Percentiles rank a stretch among this genome's conserved stretches.
phyloP scores from a whole-genome alignment of 1,140 invertebrate genomes.

The Homarus americanus region DNA sequence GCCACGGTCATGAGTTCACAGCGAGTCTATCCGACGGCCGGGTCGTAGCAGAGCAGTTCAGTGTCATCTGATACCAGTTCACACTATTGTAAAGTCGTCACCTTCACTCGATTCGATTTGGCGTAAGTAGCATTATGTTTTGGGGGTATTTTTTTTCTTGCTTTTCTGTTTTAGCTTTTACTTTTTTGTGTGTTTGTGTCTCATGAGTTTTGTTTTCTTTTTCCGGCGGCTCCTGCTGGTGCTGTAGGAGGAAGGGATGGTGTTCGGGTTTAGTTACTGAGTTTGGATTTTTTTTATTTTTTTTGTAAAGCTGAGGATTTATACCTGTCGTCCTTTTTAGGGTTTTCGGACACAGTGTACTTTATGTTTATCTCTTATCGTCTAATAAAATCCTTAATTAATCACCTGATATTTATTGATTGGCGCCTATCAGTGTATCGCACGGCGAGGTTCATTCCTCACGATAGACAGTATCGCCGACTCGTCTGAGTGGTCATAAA shows the following conservation, averaged over 20 bases:
- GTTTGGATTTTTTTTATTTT: too few relatives aligned
- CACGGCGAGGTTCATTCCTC: background rate
- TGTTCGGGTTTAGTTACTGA: too few relatives aligned
- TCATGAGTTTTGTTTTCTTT: background rate
- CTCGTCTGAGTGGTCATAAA: background rate
- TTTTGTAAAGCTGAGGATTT: too few relatives aligned
- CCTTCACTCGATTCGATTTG: constrained; percentile 64
- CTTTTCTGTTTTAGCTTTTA: background rate
- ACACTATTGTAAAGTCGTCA: constrained; percentile 63
- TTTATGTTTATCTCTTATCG: background rate
- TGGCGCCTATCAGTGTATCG: background rate
- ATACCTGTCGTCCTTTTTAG: too few relatives aligned
- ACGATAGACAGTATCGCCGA: constrained; percentile 20
- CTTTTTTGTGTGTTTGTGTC: background rate
- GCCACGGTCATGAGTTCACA: constrained; percentile 55
- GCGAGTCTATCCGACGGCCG: constrained; percentile 31
- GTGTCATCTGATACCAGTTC: constrained; percentile 49
- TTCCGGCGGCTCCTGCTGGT: background rate
- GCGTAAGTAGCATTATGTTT: constrained; percentile 50
- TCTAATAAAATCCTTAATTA: constrained; percentile 16
- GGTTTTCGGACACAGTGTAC: background rate
- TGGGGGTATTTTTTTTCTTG: background rate
- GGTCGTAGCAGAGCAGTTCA: constrained; percentile 49
- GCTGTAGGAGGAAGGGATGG: background rate
- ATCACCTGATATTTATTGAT: background rate